These are phyloP conservation scores for Neodiprion virginianus DNA, from an alignment of 1,140 invertebrate species.

Conservation along the genomic window DNA sequence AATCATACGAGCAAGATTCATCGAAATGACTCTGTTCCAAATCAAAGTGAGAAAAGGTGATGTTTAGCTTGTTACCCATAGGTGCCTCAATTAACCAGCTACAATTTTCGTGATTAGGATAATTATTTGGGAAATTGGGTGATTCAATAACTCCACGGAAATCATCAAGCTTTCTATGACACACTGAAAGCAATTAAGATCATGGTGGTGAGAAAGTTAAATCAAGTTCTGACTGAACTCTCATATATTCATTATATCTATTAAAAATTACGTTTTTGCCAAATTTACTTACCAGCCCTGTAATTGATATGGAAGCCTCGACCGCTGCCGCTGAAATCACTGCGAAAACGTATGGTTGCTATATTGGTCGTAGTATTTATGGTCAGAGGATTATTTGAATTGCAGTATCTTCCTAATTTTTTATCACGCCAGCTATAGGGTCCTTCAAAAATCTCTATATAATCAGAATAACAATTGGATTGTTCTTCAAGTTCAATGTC, in stretches of 20 bases:
- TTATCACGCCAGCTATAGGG: conserved; percentile 45
- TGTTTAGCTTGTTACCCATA: conserved; percentile 70
- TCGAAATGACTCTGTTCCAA: conserved; percentile 62
- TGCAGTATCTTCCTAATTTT: conserved; percentile 67
- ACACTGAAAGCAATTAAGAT: conserved; percentile 57
- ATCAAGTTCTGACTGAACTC: background rate
- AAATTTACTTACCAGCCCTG: conserved; percentile 56
- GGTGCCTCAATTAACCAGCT: conserved; percentile 77
- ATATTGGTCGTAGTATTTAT: conserved; percentile 62
- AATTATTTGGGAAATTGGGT: conserved; percentile 76
- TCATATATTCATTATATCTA: no score
- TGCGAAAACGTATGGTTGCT: conserved; percentile 71
- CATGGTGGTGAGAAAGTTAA: background rate
- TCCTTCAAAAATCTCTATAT: conserved; percentile 73
- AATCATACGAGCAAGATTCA: conserved; percentile 70
- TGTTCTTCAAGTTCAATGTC: conserved; percentile 77
- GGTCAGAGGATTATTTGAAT: conserved; percentile 41
- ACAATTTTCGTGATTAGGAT: conserved; percentile 70
- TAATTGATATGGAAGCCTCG: conserved; percentile 79
- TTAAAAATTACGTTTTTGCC: no score
- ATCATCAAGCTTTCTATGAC: conserved; percentile 66
- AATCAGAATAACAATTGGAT: conserved; percentile 69
- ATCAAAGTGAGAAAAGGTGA: conserved; percentile 74
- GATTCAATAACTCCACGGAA: conserved; percentile 75
- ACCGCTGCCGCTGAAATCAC: conserved; percentile 65